Percentiles rank a stretch among this genome's conserved stretches.
Conservation (phyloP, 23 tunicate species). For the Ciona savignyi region DNA sequence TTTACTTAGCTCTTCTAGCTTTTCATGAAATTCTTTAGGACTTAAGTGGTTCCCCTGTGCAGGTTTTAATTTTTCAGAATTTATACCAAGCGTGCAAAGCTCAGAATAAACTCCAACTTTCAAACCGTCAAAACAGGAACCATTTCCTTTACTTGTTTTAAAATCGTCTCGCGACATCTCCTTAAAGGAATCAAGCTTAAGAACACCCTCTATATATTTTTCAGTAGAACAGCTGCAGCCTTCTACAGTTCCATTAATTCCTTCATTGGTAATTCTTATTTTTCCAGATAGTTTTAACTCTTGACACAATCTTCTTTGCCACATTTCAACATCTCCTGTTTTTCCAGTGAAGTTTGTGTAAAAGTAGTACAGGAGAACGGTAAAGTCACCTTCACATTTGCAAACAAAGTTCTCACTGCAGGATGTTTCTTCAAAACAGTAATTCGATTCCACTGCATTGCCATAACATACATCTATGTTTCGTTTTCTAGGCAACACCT, state of each 20-base stretch:
- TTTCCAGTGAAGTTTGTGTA: background rate
- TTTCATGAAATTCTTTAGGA: slow-evolving; percentile 61
- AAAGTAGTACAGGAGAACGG: background rate
- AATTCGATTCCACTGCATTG: background rate
- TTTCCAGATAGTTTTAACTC: slow-evolving; percentile 26
- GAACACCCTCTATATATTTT: slow-evolving; percentile 7
- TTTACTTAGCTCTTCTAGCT: background rate
- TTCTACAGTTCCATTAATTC: slow-evolving; percentile 84
- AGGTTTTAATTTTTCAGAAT: slow-evolving; percentile 19
- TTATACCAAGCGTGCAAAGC: slow-evolving; percentile 72
- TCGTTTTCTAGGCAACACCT: too few relatives aligned
- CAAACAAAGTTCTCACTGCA: too few relatives aligned
- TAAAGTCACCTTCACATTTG: background rate
- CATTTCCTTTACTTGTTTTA: slow-evolving; percentile 70
- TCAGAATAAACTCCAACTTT: slow-evolving; percentile 39
- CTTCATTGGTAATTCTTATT: slow-evolving; percentile 62
- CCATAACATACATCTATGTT: too few relatives aligned
- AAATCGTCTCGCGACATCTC: slow-evolving; percentile 35
- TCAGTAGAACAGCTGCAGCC: slow-evolving; percentile 57
- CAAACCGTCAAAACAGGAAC: slow-evolving; percentile 42
- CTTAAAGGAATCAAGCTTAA: background rate
- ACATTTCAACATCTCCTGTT: background rate
- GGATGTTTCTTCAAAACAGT: too few relatives aligned
- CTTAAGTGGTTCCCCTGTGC: slow-evolving; percentile 38
- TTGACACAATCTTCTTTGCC: background rate